These are phyloP conservation scores for Apistogramma diplotaenia DNA, from an alignment of 2,113 vertebrate genomes.

Conservation along the genomic window DNA sequence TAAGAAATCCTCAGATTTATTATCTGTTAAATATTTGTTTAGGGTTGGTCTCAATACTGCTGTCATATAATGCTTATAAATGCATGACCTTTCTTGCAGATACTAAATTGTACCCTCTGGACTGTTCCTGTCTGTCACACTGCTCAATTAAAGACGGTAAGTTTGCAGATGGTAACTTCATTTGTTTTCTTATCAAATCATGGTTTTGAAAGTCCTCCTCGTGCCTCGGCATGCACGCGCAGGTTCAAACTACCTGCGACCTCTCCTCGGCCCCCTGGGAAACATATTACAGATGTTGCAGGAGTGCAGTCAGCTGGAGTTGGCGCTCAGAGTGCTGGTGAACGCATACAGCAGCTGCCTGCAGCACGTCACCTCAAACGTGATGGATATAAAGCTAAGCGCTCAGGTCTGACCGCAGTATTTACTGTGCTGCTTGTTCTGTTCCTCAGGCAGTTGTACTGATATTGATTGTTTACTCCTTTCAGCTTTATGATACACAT, in stretches of 20 bases:
- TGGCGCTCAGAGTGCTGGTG: conserved; percentile 82
- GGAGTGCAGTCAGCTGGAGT: conserved; percentile 90
- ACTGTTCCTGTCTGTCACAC: conserved; percentile 85
- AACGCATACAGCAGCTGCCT: conserved; percentile 82
- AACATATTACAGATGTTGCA: conserved; percentile 85
- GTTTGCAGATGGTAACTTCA: neutral
- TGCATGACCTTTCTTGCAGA: conserved; percentile 64
- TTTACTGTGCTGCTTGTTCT: neutral
- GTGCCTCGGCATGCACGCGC: neutral
- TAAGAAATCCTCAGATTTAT: conserved; percentile 48
- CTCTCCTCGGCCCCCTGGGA: conserved; percentile 74
- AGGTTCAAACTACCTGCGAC: conserved; percentile 79
- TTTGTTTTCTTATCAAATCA: neutral
- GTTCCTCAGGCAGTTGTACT: neutral
- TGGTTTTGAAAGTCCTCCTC: neutral
- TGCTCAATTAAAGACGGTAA: conserved; percentile 84
- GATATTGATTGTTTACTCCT: neutral
- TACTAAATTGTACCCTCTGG: conserved; percentile 81
- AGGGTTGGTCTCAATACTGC: neutral
- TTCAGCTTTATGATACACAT: conserved; percentile 76
- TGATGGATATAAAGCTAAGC: conserved; percentile 77
- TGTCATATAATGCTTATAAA: neutral
- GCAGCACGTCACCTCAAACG: conserved; percentile 83
- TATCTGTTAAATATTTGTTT: neutral
- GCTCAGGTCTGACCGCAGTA: conserved; percentile 48